These are phyloP conservation scores for Brotula barbata DNA, from an alignment of 2,797 vertebrate species.

Conservation along the genomic window DNA sequence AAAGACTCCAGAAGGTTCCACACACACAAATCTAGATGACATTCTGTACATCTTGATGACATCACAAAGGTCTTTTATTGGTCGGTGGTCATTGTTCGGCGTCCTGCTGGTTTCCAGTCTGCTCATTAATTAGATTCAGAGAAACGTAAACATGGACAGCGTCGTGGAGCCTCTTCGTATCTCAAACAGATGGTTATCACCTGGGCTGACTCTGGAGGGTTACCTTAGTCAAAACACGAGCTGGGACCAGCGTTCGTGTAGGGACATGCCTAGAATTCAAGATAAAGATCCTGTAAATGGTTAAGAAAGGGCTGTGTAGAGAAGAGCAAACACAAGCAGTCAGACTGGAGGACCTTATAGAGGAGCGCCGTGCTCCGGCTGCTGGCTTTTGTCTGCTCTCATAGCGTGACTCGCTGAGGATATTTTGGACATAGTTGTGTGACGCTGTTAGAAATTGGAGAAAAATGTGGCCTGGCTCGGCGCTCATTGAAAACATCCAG, in stretches of 20 bases:
- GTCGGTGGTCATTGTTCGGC: no score
- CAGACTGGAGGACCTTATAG: constrained; percentile 50
- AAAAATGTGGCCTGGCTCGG: constrained; percentile 57
- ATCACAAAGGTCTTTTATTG: no score
- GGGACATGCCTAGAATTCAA: constrained; percentile 49
- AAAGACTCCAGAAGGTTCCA: no score
- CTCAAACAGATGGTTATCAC: constrained; percentile 32
- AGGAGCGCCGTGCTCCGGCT: neutral
- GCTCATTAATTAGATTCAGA: neutral
- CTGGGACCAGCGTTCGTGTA: constrained; percentile 42
- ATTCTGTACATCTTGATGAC: no score
- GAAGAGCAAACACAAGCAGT: constrained; percentile 40
- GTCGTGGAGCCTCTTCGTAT: constrained; percentile 10
- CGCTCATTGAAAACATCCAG: constrained; percentile 70
- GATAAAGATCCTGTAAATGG: constrained; percentile 59
- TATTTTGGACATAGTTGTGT: constrained; percentile 68
- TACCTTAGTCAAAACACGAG: constrained; percentile 57
- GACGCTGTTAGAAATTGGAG: constrained; percentile 60
- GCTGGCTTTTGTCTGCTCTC: constrained; percentile 17
- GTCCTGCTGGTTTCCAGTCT: no score
- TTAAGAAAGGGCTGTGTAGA: constrained; percentile 41
- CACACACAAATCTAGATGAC: no score
- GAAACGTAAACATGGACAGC: neutral
- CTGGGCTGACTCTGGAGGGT: constrained; percentile 23
- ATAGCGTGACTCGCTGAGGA: constrained; percentile 67